Evolutionary conservation across 2,113 vertebrate genomes (phyloP).

Genomic region (Loxodonta africana): DNA sequence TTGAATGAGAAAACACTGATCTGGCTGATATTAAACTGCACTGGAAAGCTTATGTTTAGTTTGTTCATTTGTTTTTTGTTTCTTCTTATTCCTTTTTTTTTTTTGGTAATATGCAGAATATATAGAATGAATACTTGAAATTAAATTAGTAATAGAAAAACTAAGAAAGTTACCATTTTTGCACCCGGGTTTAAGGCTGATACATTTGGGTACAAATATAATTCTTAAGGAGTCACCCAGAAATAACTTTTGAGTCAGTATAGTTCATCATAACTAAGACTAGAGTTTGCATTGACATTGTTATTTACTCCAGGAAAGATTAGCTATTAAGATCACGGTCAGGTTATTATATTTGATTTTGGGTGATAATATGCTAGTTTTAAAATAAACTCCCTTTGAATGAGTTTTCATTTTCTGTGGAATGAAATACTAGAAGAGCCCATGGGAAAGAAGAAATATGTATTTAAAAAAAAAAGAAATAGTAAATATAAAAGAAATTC

Average conservation of each 20-base stretch:
- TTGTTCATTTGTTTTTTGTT: neutral
- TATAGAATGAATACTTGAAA: neutral
- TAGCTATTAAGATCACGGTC: no score
- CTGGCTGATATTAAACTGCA: neutral
- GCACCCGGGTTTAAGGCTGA: no score
- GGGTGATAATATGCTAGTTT: neutral
- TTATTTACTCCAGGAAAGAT: no score
- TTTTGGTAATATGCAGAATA: no score
- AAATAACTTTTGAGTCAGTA: no score
- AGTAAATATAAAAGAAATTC: neutral
- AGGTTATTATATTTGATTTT: neutral
- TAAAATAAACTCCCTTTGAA: neutral
- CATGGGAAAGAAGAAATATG: neutral
- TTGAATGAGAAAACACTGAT: neutral
- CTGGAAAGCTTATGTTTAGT: neutral
- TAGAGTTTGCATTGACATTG: no score
- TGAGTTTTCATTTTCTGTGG: slow-evolving; percentile 13
- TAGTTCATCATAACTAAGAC: no score
- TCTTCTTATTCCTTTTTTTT: neutral
- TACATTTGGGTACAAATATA: no score
- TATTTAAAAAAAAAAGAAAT: neutral
- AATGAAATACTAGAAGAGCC: neutral
- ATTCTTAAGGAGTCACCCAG: no score
- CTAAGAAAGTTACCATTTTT: no score
- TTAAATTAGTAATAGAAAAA: neutral